Evolutionary conservation across 2,888 invertebrate genomes (phyloP).

Genomic region (Drosophila ezoana): DNA sequence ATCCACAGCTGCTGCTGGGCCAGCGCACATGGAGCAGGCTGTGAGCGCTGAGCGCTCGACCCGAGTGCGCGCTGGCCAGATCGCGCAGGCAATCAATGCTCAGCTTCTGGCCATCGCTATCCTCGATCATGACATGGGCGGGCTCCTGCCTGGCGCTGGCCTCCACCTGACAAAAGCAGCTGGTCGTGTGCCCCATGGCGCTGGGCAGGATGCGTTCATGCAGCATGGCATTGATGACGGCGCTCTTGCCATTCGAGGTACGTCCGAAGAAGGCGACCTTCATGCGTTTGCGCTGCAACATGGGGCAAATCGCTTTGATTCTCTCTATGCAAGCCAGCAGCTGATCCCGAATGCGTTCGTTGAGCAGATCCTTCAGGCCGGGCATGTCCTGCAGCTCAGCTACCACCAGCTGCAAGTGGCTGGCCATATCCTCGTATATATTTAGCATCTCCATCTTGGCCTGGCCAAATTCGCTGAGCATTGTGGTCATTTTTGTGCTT

Average conservation of each 20-base stretch:
- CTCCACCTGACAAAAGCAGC: constrained; percentile 98
- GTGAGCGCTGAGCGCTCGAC: constrained; percentile 94
- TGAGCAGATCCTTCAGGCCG: constrained; percentile 85
- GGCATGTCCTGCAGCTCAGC: constrained; percentile 26
- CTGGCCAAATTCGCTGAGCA: constrained; percentile 97
- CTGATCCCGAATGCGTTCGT: constrained; percentile 89
- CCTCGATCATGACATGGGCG: constrained; percentile 93
- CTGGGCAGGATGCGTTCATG: constrained; percentile 98
- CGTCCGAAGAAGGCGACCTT: constrained; percentile 90
- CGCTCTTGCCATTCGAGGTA: constrained; percentile 99
- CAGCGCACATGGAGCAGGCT: constrained; percentile 88
- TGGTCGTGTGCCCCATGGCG: constrained; percentile 99
- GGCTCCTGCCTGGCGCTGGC: constrained; percentile 92
- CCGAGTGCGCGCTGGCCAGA: constrained; percentile 96
- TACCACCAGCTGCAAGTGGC: constrained; percentile 89
- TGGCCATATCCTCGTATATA: constrained; percentile 96
- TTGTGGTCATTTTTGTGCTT: constrained; percentile 35
- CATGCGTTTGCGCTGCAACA: constrained; percentile 98
- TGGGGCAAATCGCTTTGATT: constrained; percentile 96
- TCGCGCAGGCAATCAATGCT: constrained; percentile 86
- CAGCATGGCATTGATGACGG: constrained; percentile 99
- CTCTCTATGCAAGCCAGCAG: constrained; percentile 90
- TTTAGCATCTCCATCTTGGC: constrained; percentile 99
- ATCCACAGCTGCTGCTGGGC: constrained; percentile 95
- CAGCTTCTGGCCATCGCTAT: constrained; percentile 89